phyloP scores from a whole-genome alignment of 2,113 vertebrate species.

The Noturus placidus region DNA sequence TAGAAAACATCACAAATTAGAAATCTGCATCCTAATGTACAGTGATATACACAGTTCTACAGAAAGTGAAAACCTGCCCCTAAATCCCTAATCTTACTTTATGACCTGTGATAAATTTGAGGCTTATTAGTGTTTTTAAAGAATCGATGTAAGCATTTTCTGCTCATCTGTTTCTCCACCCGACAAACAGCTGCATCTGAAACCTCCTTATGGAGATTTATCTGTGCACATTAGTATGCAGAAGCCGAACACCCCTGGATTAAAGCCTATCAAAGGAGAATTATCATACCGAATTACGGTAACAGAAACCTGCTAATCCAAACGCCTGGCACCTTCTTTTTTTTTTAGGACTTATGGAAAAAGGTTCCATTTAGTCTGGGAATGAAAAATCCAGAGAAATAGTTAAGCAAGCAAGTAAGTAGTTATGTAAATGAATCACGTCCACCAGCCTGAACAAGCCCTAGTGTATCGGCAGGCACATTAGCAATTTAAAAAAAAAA shows the following conservation, averaged over 20 bases:
- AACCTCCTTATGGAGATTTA: slow-evolving; percentile 1
- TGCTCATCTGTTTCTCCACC: neutral
- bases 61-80: neutral
- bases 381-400: neutral
- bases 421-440: slow-evolving; percentile 17
- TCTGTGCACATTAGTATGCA: neutral
- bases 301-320: slow-evolving; percentile 24
- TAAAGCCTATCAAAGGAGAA: slow-evolving; percentile 18
- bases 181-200: slow-evolving; percentile 13
- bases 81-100: neutral
- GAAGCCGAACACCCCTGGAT: neutral
- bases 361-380: neutral
- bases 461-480: neutral
- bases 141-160: neutral
- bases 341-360: neutral
- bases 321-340: neutral
- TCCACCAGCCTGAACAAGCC: neutral
- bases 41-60: neutral
- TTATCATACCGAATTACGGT: slow-evolving; percentile 8
- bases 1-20: neutral
- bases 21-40: neutral
- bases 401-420: neutral
- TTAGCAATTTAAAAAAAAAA: neutral
- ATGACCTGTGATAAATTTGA: neutral
- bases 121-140: neutral